A percentile compares a stretch with the other conserved stretches of the same genome.
Conservation (phyloP, 2,888 invertebrate genomes). For the Poecilus cupreus region DNA sequence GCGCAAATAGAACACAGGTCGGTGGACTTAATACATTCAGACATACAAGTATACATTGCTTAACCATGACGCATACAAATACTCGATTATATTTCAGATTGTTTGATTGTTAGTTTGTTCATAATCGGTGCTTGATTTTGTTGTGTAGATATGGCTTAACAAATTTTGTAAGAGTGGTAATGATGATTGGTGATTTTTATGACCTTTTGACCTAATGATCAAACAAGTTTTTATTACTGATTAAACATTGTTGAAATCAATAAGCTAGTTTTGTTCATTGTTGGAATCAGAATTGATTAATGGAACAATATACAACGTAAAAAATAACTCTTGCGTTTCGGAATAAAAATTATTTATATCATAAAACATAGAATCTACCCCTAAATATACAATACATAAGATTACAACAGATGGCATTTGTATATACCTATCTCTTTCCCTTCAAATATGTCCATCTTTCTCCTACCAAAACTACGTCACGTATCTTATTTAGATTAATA, state of each 20-base stretch:
- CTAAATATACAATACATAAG: no score
- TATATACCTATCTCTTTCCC: no score
- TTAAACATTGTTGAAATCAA: neutral
- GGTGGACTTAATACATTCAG: neutral
- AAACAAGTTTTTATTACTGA: neutral
- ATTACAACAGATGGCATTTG: no score
- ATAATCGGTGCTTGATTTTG: conserved; percentile 1
- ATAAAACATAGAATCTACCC: no score
- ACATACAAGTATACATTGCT: conserved; percentile 5
- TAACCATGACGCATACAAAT: conserved; percentile 24
- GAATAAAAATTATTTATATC: no score
- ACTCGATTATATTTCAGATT: neutral
- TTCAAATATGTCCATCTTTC: no score
- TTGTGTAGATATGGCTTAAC: neutral
- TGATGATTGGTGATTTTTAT: neutral
- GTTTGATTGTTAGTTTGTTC: no score
- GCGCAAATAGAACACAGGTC: neutral
- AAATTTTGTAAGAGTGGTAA: neutral
- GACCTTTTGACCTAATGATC: neutral
- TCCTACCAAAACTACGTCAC: no score
- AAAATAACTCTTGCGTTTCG: no score
- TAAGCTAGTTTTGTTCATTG: neutral
- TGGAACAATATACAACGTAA: neutral
- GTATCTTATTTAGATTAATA: no score
- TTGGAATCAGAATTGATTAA: neutral